These are phyloP conservation scores for Xiphophorus couchianus DNA, from an alignment of 2,113 vertebrate genomes.

Conservation along the genomic window DNA sequence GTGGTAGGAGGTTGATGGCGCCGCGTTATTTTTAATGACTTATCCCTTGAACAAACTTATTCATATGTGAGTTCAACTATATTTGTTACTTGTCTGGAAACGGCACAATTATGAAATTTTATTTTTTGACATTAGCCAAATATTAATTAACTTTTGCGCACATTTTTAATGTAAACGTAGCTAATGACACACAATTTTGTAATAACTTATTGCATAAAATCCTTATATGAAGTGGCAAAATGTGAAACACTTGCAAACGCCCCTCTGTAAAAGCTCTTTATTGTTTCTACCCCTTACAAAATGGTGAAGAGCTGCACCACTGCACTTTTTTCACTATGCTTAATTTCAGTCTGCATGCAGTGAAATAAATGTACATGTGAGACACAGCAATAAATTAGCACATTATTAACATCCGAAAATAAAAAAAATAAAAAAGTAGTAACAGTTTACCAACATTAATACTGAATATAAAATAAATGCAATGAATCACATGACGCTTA, in stretches of 20 bases:
- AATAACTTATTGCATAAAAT: neutral
- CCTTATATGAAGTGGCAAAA: no score
- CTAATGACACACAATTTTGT: neutral
- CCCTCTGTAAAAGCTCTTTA: slow-evolving; percentile 87
- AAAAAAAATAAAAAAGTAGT: slow-evolving; percentile 80
- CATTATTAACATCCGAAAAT: slow-evolving; percentile 98
- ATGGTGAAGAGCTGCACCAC: slow-evolving; percentile 86
- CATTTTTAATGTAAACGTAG: no score
- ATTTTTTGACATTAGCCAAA: no score
- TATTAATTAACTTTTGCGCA: no score
- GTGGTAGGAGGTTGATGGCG: no score
- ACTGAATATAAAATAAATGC: slow-evolving; percentile 98
- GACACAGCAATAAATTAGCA: slow-evolving; percentile 99
- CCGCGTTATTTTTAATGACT: no score
- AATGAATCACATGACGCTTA: slow-evolving; percentile 91
- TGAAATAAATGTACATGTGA: slow-evolving; percentile 92
- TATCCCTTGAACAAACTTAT: no score
- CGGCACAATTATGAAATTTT: no score
- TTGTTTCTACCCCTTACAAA: slow-evolving; percentile 87
- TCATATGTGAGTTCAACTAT: no score
- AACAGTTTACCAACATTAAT: slow-evolving; percentile 99
- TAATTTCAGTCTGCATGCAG: slow-evolving; percentile 88
- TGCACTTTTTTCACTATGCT: slow-evolving; percentile 87
- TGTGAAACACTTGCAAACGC: slow-evolving; percentile 18
- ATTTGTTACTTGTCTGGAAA: no score